Evolutionary conservation across 2,888 invertebrate species (phyloP).

Genomic region (Pimpla rufipes): DNA sequence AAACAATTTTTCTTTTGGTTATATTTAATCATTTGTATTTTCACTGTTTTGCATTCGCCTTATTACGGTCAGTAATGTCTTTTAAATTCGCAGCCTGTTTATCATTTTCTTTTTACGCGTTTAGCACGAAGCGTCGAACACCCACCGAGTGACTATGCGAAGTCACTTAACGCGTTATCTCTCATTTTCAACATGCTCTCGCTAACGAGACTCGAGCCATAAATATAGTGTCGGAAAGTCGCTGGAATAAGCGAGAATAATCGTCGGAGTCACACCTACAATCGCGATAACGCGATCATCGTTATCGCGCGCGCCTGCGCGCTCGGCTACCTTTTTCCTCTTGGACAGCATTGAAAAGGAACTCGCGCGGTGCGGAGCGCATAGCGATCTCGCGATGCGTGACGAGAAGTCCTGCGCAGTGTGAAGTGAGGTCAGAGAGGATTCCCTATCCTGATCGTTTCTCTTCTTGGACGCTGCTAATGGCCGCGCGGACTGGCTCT

Average conservation of each 20-base stretch:
- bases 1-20: no score
- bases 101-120: not conserved
- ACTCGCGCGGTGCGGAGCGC: slow-evolving; percentile 3
- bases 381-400: slow-evolving; percentile 54
- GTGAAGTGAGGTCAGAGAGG: slow-evolving; percentile 40
- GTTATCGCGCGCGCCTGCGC: slow-evolving; percentile 62
- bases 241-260: slow-evolving; percentile 53
- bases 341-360: not conserved
- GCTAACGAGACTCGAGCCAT: slow-evolving; percentile 53
- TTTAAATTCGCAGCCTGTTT: not conserved
- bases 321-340: slow-evolving; percentile 24
- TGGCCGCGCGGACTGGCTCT: not conserved
- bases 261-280: slow-evolving; percentile 55
- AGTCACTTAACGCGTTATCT: slow-evolving; percentile 32
- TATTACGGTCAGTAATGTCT: not conserved
- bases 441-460: slow-evolving; percentile 48
- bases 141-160: not conserved
- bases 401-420: slow-evolving; percentile 30
- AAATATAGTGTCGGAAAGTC: slow-evolving; percentile 57
- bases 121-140: not conserved
- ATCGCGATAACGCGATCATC: slow-evolving; percentile 66
- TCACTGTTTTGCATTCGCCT: not conserved
- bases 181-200: slow-evolving; percentile 23
- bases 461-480: slow-evolving; percentile 40
- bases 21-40: no score